Conservation (phyloP, 2,797 vertebrate genomes). For the Sparus aurata region DNA sequence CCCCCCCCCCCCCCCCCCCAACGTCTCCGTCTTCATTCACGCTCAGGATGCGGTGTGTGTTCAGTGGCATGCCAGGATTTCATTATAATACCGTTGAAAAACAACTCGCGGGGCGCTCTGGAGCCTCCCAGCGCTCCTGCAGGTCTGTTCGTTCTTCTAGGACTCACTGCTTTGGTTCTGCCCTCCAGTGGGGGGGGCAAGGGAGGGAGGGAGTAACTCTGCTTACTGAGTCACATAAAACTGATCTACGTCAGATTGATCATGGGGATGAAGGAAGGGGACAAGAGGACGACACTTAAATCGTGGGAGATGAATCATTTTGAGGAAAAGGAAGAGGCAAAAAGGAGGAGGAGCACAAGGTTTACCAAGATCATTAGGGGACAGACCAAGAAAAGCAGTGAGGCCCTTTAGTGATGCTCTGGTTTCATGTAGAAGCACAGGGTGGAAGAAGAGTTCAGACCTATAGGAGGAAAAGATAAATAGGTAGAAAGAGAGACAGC, state of each 20-base stretch:
- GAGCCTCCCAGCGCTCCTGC: slow-evolving; percentile 53
- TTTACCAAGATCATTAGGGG: slow-evolving; percentile 98
- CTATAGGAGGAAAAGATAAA: slow-evolving; percentile 95
- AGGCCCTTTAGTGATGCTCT: slow-evolving; percentile 99
- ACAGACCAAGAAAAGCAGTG: slow-evolving; percentile 99
- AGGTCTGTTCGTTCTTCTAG: slow-evolving; percentile 63
- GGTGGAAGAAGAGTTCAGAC: slow-evolving; percentile 98
- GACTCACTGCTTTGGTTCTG: slow-evolving; percentile 78
- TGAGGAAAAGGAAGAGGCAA: slow-evolving; percentile 57
- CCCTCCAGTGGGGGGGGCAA: slow-evolving; percentile 27
- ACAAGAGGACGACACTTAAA: slow-evolving; percentile 56
- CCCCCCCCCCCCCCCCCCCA: not conserved
- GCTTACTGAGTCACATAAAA: slow-evolving; percentile 25
- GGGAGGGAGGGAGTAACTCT: slow-evolving; percentile 13
- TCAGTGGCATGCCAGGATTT: slow-evolving; percentile 65
- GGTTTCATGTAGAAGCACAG: slow-evolving; percentile 99
- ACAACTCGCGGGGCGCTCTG: slow-evolving; percentile 43
- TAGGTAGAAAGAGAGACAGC: slow-evolving; percentile 75
- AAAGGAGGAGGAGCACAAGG: slow-evolving; percentile 82
- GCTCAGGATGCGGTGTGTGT: slow-evolving; percentile 56
- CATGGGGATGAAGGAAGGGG: slow-evolving; percentile 42
- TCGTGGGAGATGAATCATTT: slow-evolving; percentile 63
- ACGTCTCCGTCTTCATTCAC: slow-evolving; percentile 7
- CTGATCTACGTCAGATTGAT: slow-evolving; percentile 46
- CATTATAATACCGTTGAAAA: slow-evolving; percentile 52